These are phyloP conservation scores for Xenus cinereus DNA, from an alignment of 2,113 vertebrate species.

Conservation along the genomic window DNA sequence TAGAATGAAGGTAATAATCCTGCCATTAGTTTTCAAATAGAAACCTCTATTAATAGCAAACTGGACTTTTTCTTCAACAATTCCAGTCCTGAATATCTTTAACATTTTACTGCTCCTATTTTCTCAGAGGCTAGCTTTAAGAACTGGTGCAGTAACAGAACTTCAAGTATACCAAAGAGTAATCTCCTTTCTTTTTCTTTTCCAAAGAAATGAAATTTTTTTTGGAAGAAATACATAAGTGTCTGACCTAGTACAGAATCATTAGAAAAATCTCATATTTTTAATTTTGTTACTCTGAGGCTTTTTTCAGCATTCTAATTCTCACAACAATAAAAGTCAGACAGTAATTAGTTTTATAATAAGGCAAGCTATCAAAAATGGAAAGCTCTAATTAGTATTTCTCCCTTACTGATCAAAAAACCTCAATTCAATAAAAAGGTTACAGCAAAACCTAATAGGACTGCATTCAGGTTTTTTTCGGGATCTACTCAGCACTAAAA, in stretches of 20 bases:
- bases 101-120: not conserved
- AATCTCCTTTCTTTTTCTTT: not conserved
- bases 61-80: not conserved
- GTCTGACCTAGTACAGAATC: not conserved
- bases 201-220: not conserved
- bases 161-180: not conserved
- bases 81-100: not conserved
- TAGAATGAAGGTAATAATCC: not conserved
- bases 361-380: conserved; percentile 1
- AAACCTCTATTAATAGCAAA: not conserved
- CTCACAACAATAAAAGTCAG: conserved; percentile 43
- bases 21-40: not conserved
- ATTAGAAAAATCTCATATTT: not conserved
- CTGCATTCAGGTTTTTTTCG: not conserved
- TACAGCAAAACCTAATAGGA: not conserved
- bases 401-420: not conserved
- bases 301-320: conserved; percentile 8
- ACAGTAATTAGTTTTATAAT: conserved; percentile 56
- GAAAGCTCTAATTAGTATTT: conserved; percentile 29
- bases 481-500: not conserved
- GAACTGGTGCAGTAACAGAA: not conserved
- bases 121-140: not conserved
- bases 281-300: conserved; percentile 6
- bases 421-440: not conserved
- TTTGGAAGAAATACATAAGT: not conserved